Percentiles rank a stretch among this genome's conserved stretches.
Conservation (phyloP, 1,140 invertebrate genomes). For the Leptoteleia sp. region DNA sequence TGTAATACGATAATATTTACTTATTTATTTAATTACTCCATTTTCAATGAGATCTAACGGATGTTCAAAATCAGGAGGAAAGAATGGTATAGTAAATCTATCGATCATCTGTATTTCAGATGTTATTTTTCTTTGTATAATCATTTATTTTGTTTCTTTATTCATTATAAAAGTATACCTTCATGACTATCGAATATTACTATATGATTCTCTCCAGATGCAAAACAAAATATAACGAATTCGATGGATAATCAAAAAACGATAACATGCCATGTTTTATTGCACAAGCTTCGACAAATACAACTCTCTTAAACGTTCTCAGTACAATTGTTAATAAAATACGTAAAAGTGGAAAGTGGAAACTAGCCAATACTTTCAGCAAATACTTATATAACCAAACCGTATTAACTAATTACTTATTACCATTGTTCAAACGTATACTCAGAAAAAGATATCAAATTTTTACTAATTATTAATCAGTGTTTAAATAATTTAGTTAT, state of each 20-base stretch:
- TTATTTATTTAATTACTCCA: neutral
- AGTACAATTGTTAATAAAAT: slow-evolving; percentile 31
- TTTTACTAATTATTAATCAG: too few relatives aligned
- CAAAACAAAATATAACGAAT: slow-evolving; percentile 56
- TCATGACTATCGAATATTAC: slow-evolving; percentile 54
- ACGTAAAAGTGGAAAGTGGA: slow-evolving; percentile 48
- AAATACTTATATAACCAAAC: too few relatives aligned
- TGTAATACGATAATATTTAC: too few relatives aligned
- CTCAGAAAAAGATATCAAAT: too few relatives aligned
- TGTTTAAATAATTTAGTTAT: too few relatives aligned
- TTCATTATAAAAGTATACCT: slow-evolving; percentile 31
- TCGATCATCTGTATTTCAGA: neutral
- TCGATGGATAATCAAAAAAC: slow-evolving; percentile 53
- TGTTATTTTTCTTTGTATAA: slow-evolving; percentile 1
- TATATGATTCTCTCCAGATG: slow-evolving; percentile 59
- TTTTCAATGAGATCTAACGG: slow-evolving; percentile 46
- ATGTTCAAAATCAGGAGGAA: slow-evolving; percentile 41
- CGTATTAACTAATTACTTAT: too few relatives aligned
- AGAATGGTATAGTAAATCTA: slow-evolving; percentile 59
- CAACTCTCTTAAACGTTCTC: slow-evolving; percentile 42
- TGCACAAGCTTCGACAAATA: slow-evolving; percentile 64
- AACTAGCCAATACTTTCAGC: slow-evolving; percentile 23
- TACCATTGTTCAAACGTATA: too few relatives aligned
- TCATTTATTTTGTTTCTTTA: slow-evolving; percentile 30
- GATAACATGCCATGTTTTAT: slow-evolving; percentile 58